Conservation (phyloP, 2,113 vertebrate species). For the Rhinogobius similis region DNA sequence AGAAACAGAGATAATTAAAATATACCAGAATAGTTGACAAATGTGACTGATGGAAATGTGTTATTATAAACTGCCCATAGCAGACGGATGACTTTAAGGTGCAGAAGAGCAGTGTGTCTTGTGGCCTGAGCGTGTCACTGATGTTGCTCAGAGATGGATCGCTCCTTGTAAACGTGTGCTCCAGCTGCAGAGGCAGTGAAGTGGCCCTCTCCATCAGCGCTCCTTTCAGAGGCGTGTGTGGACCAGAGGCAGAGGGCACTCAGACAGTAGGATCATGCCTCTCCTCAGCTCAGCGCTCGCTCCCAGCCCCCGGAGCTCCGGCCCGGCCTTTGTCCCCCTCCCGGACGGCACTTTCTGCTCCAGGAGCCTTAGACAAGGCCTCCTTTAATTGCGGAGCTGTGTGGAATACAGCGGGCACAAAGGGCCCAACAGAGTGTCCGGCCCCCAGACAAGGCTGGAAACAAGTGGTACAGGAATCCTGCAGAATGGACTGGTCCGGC, state of each 20-base stretch:
- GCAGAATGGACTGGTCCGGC: slow-evolving; percentile 93
- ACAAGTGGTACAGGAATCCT: slow-evolving; percentile 91
- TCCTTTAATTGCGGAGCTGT: slow-evolving; percentile 91
- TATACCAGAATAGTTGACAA: too few species aligned
- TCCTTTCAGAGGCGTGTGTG: slow-evolving; percentile 64
- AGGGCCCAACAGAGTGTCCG: slow-evolving; percentile 85
- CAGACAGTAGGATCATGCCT: slow-evolving; percentile 64
- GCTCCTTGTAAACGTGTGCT: background rate
- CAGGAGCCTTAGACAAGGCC: slow-evolving; percentile 88
- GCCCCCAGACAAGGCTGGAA: slow-evolving; percentile 94
- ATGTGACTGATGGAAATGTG: too few species aligned
- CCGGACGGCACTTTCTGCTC: slow-evolving; percentile 88
- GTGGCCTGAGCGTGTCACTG: background rate
- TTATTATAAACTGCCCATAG: too few species aligned
- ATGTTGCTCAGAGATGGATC: background rate
- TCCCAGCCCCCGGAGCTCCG: slow-evolving; percentile 78
- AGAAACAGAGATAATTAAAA: too few species aligned
- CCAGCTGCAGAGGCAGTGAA: slow-evolving; percentile 61
- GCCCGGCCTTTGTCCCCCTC: slow-evolving; percentile 84
- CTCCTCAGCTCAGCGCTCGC: slow-evolving; percentile 56
- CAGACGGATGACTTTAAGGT: background rate
- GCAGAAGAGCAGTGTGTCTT: background rate
- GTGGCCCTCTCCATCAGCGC: slow-evolving; percentile 68
- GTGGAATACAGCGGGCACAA: slow-evolving; percentile 87
- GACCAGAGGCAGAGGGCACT: slow-evolving; percentile 64